Percentiles rank a stretch among this genome's conserved stretches.
phyloP scores from a whole-genome alignment of 2,888 invertebrate species.

The Selenia dentaria region DNA sequence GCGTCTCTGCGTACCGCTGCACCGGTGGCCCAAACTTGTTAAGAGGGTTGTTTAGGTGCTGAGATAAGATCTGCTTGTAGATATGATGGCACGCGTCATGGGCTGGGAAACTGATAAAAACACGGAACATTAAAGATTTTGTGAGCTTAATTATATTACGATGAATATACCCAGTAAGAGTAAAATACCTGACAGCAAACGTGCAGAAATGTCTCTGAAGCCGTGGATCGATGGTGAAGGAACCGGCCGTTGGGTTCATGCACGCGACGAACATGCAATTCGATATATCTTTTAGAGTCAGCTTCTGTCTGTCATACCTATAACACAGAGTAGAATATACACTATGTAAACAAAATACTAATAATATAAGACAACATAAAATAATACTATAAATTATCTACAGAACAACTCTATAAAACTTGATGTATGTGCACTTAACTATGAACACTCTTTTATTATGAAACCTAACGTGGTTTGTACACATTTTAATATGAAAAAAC shows the following conservation, averaged over 20 bases:
- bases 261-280: slow-evolving; percentile 97
- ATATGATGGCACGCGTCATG: slow-evolving; percentile 92
- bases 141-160: too few species aligned
- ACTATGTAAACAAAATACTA: too few species aligned
- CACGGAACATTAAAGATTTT: too few species aligned
- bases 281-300: slow-evolving; percentile 94
- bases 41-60: slow-evolving; percentile 87
- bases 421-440: too few species aligned
- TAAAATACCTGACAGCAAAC: slow-evolving; percentile 93
- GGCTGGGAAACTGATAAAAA: slow-evolving; percentile 89
- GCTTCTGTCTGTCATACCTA: slow-evolving; percentile 94
- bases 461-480: too few species aligned
- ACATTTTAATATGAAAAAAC: too few species aligned
- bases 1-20: slow-evolving; percentile 81
- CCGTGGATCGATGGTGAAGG: slow-evolving; percentile 96
- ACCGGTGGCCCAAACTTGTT: slow-evolving; percentile 88
- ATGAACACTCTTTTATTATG: too few species aligned
- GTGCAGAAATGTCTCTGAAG: slow-evolving; percentile 95
- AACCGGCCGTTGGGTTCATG: slow-evolving; percentile 98
- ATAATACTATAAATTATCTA: too few species aligned
- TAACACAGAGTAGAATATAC: too few species aligned
- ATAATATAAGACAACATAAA: too few species aligned
- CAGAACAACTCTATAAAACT: too few species aligned
- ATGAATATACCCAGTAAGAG: too few species aligned
- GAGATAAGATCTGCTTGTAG: slow-evolving; percentile 92